Conservation (phyloP, 2,888 invertebrate species). For the Lymantria monacha region DNA sequence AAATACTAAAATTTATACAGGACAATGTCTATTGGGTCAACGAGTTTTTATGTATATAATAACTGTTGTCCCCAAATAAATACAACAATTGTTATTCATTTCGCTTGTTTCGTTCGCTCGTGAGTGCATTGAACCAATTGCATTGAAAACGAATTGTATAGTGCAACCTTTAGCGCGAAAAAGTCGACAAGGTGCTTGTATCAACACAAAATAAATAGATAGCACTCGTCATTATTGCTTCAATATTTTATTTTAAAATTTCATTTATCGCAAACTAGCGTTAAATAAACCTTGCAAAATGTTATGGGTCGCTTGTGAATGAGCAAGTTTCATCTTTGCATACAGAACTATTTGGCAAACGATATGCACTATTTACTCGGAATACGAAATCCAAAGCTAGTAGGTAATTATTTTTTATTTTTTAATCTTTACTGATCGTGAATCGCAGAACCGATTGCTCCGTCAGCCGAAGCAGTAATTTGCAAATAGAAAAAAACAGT, state of each 20-base stretch:
- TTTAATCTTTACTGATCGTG: slow-evolving; percentile 45
- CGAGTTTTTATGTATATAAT: too few species aligned
- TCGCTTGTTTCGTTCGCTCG: slow-evolving; percentile 7
- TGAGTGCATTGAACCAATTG: slow-evolving; percentile 17
- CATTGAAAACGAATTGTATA: slow-evolving; percentile 22
- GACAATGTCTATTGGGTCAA: too few species aligned
- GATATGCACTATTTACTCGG: slow-evolving; percentile 63
- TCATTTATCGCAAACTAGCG: slow-evolving; percentile 39
- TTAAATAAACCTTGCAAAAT: slow-evolving; percentile 48
- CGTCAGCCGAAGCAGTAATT: slow-evolving; percentile 53
- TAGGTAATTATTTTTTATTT: slow-evolving; percentile 51
- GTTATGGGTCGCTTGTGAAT: slow-evolving; percentile 42
- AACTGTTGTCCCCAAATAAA: not conserved
- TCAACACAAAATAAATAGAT: slow-evolving; percentile 29
- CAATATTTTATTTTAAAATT: slow-evolving; percentile 38
- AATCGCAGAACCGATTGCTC: slow-evolving; percentile 63
- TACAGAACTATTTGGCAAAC: slow-evolving; percentile 50
- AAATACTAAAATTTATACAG: too few species aligned
- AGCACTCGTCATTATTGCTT: slow-evolving; percentile 29
- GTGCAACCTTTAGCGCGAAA: slow-evolving; percentile 27
- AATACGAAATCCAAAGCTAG: slow-evolving; percentile 52
- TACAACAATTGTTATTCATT: slow-evolving; percentile 6
- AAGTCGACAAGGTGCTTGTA: slow-evolving; percentile 15
- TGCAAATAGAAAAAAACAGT: slow-evolving; percentile 56
- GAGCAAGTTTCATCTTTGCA: slow-evolving; percentile 47